phyloP scores from a whole-genome alignment of 2,888 invertebrate genomes.

The Drosophila nr. medialis region DNA sequence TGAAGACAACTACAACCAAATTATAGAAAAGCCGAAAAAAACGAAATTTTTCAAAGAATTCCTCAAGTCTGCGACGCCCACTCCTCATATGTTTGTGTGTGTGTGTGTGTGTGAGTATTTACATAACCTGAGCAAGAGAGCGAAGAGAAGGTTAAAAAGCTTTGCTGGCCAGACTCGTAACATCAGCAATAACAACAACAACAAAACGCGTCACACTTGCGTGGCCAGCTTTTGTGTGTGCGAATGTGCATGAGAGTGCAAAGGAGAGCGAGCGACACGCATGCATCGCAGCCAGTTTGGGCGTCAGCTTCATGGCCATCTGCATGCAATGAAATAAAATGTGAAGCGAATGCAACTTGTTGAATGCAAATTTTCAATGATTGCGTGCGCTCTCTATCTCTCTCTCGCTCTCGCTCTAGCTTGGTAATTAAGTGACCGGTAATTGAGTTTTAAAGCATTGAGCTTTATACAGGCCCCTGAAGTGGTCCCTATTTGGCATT shows the following conservation, averaged over 20 bases:
- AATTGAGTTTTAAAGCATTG: slow-evolving; percentile 71
- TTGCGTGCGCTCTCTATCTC: slow-evolving; percentile 31
- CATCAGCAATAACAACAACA: slow-evolving; percentile 32
- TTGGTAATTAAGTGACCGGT: slow-evolving; percentile 74
- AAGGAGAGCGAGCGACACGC: slow-evolving; percentile 37
- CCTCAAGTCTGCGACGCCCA: slow-evolving; percentile 58
- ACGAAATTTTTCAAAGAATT: slow-evolving; percentile 57
- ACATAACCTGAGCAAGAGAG: slow-evolving; percentile 62
- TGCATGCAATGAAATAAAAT: slow-evolving; percentile 14
- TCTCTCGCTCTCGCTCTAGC: slow-evolving; percentile 16
- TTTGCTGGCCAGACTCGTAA: slow-evolving; percentile 64
- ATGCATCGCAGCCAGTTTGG: slow-evolving; percentile 48
- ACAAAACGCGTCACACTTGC: slow-evolving; percentile 71
- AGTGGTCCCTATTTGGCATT: slow-evolving; percentile 39
- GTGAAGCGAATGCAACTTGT: slow-evolving; percentile 47
- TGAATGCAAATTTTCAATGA: slow-evolving; percentile 66
- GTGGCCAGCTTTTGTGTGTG: slow-evolving; percentile 64
- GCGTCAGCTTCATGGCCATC: slow-evolving; percentile 63
- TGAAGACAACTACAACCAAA: slow-evolving; percentile 40
- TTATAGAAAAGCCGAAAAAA: slow-evolving; percentile 39
- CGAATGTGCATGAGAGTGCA: slow-evolving; percentile 20
- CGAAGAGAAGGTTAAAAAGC: slow-evolving; percentile 49
- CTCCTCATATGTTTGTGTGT: slow-evolving; percentile 17
- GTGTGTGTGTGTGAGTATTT: slow-evolving; percentile 39
- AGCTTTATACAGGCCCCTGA: slow-evolving; percentile 19